These are phyloP conservation scores for Yoshiicerus persimilis DNA, from an alignment of 1,140 invertebrate species.

Conservation along the genomic window DNA sequence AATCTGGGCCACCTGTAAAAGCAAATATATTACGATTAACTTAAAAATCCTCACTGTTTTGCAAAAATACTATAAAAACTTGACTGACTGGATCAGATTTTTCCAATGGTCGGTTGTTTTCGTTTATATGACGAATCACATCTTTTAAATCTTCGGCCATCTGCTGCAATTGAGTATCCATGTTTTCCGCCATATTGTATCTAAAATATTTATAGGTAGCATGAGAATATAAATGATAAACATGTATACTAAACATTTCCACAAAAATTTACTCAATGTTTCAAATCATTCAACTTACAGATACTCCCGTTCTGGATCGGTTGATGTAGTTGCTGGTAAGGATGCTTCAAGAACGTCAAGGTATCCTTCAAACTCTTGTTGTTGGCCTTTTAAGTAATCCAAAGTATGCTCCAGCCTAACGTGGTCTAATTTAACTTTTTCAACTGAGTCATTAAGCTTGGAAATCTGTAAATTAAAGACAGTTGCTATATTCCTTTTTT, in stretches of 20 bases:
- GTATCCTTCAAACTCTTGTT: slow-evolving; percentile 86
- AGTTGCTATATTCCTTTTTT: too few relatives aligned
- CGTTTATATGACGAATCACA: slow-evolving; percentile 91
- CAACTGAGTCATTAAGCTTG: slow-evolving; percentile 78
- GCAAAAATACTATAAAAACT: too few relatives aligned
- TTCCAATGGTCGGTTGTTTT: slow-evolving; percentile 79
- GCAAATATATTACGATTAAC: slow-evolving; percentile 31
- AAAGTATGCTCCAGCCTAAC: slow-evolving; percentile 86
- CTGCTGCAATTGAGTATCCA: slow-evolving; percentile 88
- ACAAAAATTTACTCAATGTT: background rate
- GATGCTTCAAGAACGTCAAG: slow-evolving; percentile 78
- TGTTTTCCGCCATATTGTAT: slow-evolving; percentile 81
- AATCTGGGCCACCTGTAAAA: slow-evolving; percentile 78
- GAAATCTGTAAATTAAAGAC: slow-evolving; percentile 65
- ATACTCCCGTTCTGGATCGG: slow-evolving; percentile 82
- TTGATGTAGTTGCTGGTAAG: slow-evolving; percentile 64
- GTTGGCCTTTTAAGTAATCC: slow-evolving; percentile 91
- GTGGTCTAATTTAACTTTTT: slow-evolving; percentile 84
- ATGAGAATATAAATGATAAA: background rate
- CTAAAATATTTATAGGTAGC: too few relatives aligned
- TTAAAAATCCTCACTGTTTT: background rate
- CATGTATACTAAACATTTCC: background rate
- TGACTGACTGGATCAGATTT: slow-evolving; percentile 77
- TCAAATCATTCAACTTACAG: slow-evolving; percentile 60
- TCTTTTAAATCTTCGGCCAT: slow-evolving; percentile 94